Evolutionary conservation across 2,113 vertebrate genomes (phyloP).

Genomic region (Neotoma lepida): DNA sequence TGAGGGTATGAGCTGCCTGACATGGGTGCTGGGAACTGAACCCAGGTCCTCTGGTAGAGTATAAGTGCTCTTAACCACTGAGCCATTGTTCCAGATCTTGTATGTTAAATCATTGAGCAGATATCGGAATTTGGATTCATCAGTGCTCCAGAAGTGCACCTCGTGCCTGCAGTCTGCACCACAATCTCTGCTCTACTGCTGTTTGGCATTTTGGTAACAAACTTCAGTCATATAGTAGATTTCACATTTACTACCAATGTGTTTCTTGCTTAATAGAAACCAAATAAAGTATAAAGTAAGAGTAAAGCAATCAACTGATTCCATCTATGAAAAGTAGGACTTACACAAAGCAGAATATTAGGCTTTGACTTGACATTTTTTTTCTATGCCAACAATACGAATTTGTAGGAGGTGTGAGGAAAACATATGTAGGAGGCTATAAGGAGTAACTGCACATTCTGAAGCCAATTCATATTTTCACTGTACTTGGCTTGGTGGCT

Average conservation of each 20-base stretch:
- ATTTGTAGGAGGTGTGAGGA: neutral
- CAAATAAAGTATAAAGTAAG: conserved; percentile 21
- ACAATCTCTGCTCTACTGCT: neutral
- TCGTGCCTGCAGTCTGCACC: neutral
- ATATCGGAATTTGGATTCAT: neutral
- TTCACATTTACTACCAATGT: neutral
- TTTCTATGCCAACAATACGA: neutral
- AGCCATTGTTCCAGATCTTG: neutral
- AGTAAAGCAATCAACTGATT: neutral
- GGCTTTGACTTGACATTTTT: neutral
- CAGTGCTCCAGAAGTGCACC: too few species aligned
- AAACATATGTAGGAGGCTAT: neutral
- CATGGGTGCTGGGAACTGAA: neutral
- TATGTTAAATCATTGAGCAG: conserved; percentile 7
- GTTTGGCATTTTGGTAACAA: neutral
- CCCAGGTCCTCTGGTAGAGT: neutral
- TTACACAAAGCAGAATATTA: neutral
- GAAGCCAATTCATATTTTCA: conserved; percentile 44
- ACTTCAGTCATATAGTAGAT: neutral
- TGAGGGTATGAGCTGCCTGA: neutral
- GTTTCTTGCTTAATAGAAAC: neutral
- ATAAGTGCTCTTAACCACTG: neutral
- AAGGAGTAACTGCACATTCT: neutral
- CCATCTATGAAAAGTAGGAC: neutral
- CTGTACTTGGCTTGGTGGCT: neutral